Evolutionary conservation across 2,888 invertebrate genomes (phyloP), one percentile per base, ranked within the genome.

Genomic region (Formica aserva): DNA sequence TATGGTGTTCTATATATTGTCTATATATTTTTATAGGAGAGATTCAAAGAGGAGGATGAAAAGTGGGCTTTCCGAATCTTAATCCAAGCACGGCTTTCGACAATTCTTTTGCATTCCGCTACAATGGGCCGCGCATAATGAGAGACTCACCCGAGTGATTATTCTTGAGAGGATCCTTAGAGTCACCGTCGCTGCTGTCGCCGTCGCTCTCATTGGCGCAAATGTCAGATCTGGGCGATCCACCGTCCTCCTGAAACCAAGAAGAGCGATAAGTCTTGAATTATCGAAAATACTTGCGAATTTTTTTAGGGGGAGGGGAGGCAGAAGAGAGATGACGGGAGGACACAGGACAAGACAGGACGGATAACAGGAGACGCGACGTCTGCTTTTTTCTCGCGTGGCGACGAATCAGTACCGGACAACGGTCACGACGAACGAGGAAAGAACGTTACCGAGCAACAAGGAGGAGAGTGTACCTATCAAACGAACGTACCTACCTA

Each of bases 201-300:
- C 92, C 94, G 88, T 94, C 94, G 91, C 94, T 94, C 88, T 94
- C 94, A 84, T 94, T 94, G 55, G 92, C 94, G 85, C 94, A 94
- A 71, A 92, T 92, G 89, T 94, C 94, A 80, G 94, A 94, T 87
- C 94, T 92, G 67, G 94, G 94, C 60, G 94, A 94, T 82, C 92
- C 92, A 71, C 91, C 93, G 71, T 93, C 94, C 87, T 94, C 94
- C 95, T 94, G 92, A 60, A 80, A 78, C 13, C 57, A 45, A 48
- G 6, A 71, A 72, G 22, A 71, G 5, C 35, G 8, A 3, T 18
- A n/a, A 22, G 29, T 26, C 26, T 26, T 11, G 48, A 18, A 8
- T 80, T 48, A 72, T 18, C 41, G 29, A 26, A n/a, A 1, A 18
- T 8, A 52, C n/a, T n/a, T n/a, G 18, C 18, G 8, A 52, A 52